These are phyloP conservation scores for Lycaena phlaeas DNA, from an alignment of 2,888 invertebrate genomes.

Conservation along the genomic window DNA sequence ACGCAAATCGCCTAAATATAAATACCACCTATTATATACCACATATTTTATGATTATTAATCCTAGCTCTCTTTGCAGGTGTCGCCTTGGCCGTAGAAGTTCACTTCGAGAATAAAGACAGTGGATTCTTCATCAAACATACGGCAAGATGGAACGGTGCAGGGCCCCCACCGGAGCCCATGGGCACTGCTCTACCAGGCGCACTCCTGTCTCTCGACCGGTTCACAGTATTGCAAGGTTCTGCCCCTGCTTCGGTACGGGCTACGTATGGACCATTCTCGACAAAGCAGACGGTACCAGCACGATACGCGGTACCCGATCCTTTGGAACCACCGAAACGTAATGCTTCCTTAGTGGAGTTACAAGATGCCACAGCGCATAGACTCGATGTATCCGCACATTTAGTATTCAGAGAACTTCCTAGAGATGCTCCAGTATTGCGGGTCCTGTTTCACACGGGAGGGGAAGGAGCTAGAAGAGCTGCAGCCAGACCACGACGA, in stretches of 20 bases:
- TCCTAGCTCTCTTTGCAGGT: slow-evolving; percentile 61
- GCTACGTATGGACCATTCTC: slow-evolving; percentile 96
- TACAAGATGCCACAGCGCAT: slow-evolving; percentile 79
- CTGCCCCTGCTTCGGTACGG: slow-evolving; percentile 90
- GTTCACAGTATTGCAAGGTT: slow-evolving; percentile 93
- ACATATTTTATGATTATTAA: background rate
- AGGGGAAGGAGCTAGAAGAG: slow-evolving; percentile 84
- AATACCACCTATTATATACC: no score
- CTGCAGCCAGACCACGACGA: slow-evolving; percentile 79
- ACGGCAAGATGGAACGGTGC: slow-evolving; percentile 80
- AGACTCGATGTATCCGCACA: slow-evolving; percentile 94
- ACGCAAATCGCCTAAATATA: no score
- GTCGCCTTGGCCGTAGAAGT: slow-evolving; percentile 84
- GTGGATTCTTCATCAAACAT: slow-evolving; percentile 91
- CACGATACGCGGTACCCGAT: slow-evolving; percentile 90
- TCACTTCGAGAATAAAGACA: slow-evolving; percentile 93
- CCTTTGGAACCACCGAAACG: slow-evolving; percentile 77
- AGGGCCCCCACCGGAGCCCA: slow-evolving; percentile 57
- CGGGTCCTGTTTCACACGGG: slow-evolving; percentile 94
- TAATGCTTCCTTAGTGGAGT: slow-evolving; percentile 71
- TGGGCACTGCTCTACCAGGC: slow-evolving; percentile 71
- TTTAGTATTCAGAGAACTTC: slow-evolving; percentile 88
- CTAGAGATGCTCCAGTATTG: slow-evolving; percentile 91
- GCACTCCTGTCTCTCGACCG: slow-evolving; percentile 87
- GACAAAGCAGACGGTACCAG: slow-evolving; percentile 94